Evolutionary conservation across 2,888 invertebrate species (phyloP), one percentile per base, ranked within the genome.

Genomic region (Temnothorax rugatulus): DNA sequence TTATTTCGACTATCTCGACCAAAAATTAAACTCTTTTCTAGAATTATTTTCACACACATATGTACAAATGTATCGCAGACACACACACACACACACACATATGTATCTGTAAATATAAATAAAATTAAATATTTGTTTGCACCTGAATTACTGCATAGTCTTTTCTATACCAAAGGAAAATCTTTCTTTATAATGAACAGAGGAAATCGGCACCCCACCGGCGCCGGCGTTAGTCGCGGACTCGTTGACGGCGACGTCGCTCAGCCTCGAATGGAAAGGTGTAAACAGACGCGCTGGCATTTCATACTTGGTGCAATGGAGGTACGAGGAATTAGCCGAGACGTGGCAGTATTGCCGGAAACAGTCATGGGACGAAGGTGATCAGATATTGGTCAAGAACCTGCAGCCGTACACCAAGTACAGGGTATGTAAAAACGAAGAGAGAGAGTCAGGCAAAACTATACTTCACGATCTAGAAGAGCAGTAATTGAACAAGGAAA

Each of bases 371-470:
- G 96, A 96, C 1, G 96, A 96, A 90, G 95, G 96, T 75, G 95
- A 95, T 84, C 96, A 96, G 59, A 97, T 97, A 90, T 96, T 96
- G 41, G 97, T 99, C 11, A 97, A 97, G 88, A 97, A 97, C 89
- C 95, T 99, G 71, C 97, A 97, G 89, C 98, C 99, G 0, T 99
- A 98, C 93, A 98, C 98, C 0, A 98, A 97, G 93, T 99, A 99
- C 94, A 96, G 97, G 96, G 99, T 99, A 95, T 25, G 73, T 77
- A 29, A 44, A 4, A 11, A 61, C 15, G 18, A 34, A 44, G 3
- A 61, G 18, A 61, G 18, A 29, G 3, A 18, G 7, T 18, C 11
- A 29, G 4, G 21, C 29, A 25, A 8, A 21, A 47, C 34, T 41
- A 68, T 25, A 29, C 4, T n/a, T 25, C 8, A 25, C 18, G 4